Base-by-base conservation (phyloP, 2,113 vertebrate species). In the Pelobates fuscus region DNA sequence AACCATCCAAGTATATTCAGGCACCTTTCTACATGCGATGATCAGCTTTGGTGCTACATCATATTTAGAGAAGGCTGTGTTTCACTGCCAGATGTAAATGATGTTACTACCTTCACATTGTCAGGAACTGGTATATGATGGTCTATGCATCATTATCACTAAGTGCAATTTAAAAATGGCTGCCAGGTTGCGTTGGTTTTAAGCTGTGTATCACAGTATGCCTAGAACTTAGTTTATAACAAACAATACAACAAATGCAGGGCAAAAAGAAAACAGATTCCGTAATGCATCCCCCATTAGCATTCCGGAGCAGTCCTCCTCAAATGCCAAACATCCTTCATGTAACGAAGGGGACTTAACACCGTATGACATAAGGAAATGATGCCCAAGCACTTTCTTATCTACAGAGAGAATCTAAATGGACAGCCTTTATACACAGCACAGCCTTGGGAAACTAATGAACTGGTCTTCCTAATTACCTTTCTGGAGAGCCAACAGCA, bases 401-500 rank as follows among this genome's bases (percentile, higher is more conserved):
- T 77, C 73, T 77, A 77, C 54, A 77, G 58, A 68, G 52, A 68
- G 55, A 77, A 77, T 77, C 65, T 77, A 77, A 77, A 77, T 77
- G 64, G 64, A 77, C 73, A 68, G 52, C 26, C 63, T 75, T 75
- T 75, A 75, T 75, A 67, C 37, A 67, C 52, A 59, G 73, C 26
- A 8, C 73, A 77, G 73, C 57, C 55, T 68, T 60, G 55, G 57
- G 73, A 61, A 67, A 77, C 73, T 77, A 77, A 77, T 77, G 65
- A 77, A 68, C 64, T 68, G 65, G 73, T 77, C 73, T 77, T 64
- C 65, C 73, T 77, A 67, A 77, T 77, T 77, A 77, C 73, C 73
- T 77, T 77, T 77, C 65, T 77, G 57, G 65, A 77, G 73, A 77
- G 73, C 64, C 73, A 77, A 68, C 73, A 68, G 73, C 73, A 77